Evolutionary conservation across 2,797 vertebrate genomes (phyloP).

Genomic region (Scleropages formosus): DNA sequence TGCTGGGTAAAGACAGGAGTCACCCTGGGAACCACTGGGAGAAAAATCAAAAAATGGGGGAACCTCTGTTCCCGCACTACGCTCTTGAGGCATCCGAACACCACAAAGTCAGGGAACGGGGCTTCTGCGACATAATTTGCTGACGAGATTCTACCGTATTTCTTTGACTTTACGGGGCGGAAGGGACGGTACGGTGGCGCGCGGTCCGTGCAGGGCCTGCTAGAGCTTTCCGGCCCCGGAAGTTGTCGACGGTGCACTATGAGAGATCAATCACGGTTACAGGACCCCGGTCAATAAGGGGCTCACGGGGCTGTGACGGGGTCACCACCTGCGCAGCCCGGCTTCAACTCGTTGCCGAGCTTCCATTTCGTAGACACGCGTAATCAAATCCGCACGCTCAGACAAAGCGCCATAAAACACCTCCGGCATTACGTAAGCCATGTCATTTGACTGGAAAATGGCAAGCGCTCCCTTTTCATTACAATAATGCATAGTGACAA

Average conservation of each 20-base stretch:
- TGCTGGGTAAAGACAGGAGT: neutral
- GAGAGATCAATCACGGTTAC: neutral
- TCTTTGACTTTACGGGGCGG: too few species aligned
- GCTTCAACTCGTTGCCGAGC: neutral
- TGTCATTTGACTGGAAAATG: constrained; percentile 34
- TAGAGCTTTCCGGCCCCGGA: neutral
- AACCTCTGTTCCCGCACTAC: neutral
- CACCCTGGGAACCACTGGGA: neutral
- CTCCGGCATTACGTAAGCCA: constrained; percentile 38
- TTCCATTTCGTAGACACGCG: neutral
- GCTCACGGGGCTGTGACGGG: neutral
- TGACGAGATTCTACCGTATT: too few species aligned
- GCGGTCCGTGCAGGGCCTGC: neutral
- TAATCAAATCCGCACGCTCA: constrained; percentile 26
- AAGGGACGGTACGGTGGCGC: neutral
- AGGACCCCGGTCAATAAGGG: neutral
- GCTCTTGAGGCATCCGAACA: too few species aligned
- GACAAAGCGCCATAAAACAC: constrained; percentile 45
- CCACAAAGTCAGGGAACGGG: too few species aligned
- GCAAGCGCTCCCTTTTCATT: constrained; percentile 35
- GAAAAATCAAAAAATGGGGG: neutral
- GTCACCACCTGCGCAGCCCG: neutral
- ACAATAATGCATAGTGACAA: constrained; percentile 30
- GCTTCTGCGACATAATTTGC: too few species aligned
- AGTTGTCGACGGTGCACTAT: neutral